These are phyloP conservation scores for Cryptosula pallasiana DNA, from an alignment of 2,888 invertebrate genomes.

Conservation along the genomic window DNA sequence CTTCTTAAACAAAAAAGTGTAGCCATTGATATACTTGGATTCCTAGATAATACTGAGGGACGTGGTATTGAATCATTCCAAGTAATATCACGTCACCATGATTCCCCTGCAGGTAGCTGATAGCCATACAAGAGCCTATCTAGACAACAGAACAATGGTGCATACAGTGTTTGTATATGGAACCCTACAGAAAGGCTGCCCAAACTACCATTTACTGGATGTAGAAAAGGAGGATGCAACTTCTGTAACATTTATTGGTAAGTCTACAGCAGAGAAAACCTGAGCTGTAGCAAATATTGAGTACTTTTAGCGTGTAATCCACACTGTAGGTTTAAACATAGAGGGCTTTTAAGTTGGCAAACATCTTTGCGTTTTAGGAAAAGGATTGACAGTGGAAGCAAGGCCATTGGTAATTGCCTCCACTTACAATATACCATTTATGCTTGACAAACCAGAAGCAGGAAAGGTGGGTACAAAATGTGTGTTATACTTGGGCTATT, in stretches of 20 bases:
- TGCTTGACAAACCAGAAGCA: neutral
- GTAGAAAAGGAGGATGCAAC: neutral
- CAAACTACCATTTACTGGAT: neutral
- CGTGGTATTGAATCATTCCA: too few relatives aligned
- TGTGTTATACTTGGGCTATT: neutral
- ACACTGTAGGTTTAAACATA: too few relatives aligned
- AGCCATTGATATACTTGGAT: too few relatives aligned
- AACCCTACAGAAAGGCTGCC: neutral
- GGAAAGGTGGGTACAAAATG: slow-evolving; percentile 6
- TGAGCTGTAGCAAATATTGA: neutral
- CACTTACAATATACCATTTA: neutral
- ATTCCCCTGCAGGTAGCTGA: too few relatives aligned
- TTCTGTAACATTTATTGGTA: neutral
- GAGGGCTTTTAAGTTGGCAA: too few relatives aligned
- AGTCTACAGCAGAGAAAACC: neutral
- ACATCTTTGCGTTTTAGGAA: too few relatives aligned
- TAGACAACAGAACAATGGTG: neutral
- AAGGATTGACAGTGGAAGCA: neutral
- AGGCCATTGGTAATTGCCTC: neutral
- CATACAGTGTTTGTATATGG: slow-evolving; percentile 14
- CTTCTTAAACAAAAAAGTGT: too few relatives aligned
- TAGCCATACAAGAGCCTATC: too few relatives aligned
- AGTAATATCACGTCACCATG: too few relatives aligned
- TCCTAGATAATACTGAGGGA: too few relatives aligned
- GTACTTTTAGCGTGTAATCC: too few relatives aligned